Percentiles rank a stretch among this genome's conserved stretches.
Evolutionary conservation across 2,113 vertebrate genomes (phyloP).

Genomic region (Nanorana parkeri): DNA sequence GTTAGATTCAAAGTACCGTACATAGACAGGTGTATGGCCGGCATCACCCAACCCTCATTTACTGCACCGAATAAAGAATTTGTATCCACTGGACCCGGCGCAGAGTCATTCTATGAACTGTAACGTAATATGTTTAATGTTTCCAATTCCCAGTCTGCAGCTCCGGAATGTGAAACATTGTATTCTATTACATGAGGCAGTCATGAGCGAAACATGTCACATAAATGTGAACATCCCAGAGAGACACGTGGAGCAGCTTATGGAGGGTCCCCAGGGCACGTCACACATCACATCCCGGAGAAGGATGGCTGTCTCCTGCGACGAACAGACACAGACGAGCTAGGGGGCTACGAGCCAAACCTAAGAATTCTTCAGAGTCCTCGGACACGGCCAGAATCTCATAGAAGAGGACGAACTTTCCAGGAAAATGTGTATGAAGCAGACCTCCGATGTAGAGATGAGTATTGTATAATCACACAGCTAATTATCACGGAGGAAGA

Average conservation of each 20-base stretch:
- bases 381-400: too few species aligned
- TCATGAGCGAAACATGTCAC: conserved; percentile 9
- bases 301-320: not conserved
- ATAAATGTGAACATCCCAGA: conserved; percentile 21
- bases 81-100: too few species aligned
- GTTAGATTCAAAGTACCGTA: too few species aligned
- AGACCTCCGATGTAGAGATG: too few species aligned
- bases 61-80: too few species aligned
- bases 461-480: too few species aligned
- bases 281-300: not conserved
- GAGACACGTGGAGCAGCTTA: not conserved
- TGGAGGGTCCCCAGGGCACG: not conserved
- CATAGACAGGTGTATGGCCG: too few species aligned
- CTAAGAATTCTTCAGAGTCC: not conserved
- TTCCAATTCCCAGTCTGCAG: not conserved
- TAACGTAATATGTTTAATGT: not conserved
- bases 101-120: too few species aligned
- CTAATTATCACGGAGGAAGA: too few species aligned
- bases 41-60: too few species aligned
- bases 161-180: not conserved
- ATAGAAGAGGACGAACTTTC: too few species aligned
- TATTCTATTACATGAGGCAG: not conserved
- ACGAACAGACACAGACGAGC: not conserved
- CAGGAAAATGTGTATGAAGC: too few species aligned
- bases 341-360: not conserved